These are phyloP conservation scores for Blastobasis adustella DNA, from an alignment of 2,888 invertebrate species.

Conservation along the genomic window DNA sequence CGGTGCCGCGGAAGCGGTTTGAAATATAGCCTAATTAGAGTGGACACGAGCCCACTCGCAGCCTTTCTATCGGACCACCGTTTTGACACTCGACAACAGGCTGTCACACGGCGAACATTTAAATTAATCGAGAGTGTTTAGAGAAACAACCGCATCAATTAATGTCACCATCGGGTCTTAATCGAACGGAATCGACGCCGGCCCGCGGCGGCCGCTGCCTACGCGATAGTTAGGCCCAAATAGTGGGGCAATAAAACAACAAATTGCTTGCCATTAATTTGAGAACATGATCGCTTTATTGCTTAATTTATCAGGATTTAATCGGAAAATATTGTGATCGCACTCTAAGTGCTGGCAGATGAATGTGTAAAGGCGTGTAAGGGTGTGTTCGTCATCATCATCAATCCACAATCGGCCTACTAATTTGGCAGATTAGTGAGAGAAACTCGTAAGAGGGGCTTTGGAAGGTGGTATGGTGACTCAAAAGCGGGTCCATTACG, in stretches of 20 bases:
- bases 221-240: conserved; percentile 35
- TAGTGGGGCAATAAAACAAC: conserved; percentile 26
- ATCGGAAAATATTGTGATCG: too few relatives aligned
- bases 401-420: too few relatives aligned
- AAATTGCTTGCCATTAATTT: conserved; percentile 17
- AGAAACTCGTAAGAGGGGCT: too few relatives aligned
- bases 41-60: conserved; percentile 23
- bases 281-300: not conserved
- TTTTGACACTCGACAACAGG: conserved; percentile 39
- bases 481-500: too few relatives aligned
- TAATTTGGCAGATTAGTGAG: too few relatives aligned
- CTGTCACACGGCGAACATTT: conserved; percentile 37
- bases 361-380: too few relatives aligned
- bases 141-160: conserved; percentile 50
- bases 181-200: conserved; percentile 44
- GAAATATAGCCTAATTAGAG: conserved; percentile 47
- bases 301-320: too few relatives aligned
- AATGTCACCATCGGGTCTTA: conserved; percentile 42
- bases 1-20: conserved; percentile 32
- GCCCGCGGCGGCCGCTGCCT: conserved; percentile 31
- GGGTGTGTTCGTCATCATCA: too few relatives aligned
- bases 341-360: too few relatives aligned
- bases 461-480: too few relatives aligned
- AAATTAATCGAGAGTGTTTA: conserved; percentile 52
- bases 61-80: conserved; percentile 38